Evolutionary conservation across 2,797 vertebrate genomes (phyloP).

Genomic region (Falco cherrug): DNA sequence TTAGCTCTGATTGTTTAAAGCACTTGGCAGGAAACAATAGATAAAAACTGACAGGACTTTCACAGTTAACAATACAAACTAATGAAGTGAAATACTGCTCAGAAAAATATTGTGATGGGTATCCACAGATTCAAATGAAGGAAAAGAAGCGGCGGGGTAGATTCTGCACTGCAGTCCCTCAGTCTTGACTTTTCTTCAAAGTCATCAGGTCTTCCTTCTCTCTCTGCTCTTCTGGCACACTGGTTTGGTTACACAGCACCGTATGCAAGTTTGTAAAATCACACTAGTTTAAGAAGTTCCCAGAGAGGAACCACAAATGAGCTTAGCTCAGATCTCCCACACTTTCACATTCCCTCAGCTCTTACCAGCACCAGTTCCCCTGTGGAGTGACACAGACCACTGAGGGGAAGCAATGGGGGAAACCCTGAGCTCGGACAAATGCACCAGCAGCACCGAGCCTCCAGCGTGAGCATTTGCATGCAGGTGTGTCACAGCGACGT

Average conservation of each 20-base stretch:
- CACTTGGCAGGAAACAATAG: slow-evolving; percentile 56
- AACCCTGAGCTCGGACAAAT: rapidly evolving
- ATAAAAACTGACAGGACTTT: slow-evolving; percentile 49
- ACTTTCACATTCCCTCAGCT: neutral
- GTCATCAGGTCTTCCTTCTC: neutral
- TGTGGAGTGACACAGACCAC: rapidly evolving
- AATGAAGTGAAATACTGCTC: slow-evolving; percentile 40
- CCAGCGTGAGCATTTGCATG: rapidly evolving
- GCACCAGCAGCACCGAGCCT: neutral
- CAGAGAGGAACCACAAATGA: neutral
- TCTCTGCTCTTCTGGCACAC: neutral
- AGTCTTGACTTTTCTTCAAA: neutral
- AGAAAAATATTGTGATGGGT: slow-evolving; percentile 44
- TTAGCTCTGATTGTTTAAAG: slow-evolving; percentile 24
- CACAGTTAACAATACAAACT: slow-evolving; percentile 44
- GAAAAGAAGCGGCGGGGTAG: neutral
- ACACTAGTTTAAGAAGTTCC: neutral
- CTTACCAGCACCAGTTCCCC: neutral
- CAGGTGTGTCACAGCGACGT: neutral
- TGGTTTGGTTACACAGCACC: neutral
- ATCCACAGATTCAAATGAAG: neutral
- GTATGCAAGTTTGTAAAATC: neutral
- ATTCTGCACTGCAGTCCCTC: neutral
- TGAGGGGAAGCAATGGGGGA: rapidly evolving
- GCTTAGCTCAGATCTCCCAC: neutral